Evolutionary conservation across 2,888 invertebrate species (phyloP).

Genomic region (Microchrysa polita): DNA sequence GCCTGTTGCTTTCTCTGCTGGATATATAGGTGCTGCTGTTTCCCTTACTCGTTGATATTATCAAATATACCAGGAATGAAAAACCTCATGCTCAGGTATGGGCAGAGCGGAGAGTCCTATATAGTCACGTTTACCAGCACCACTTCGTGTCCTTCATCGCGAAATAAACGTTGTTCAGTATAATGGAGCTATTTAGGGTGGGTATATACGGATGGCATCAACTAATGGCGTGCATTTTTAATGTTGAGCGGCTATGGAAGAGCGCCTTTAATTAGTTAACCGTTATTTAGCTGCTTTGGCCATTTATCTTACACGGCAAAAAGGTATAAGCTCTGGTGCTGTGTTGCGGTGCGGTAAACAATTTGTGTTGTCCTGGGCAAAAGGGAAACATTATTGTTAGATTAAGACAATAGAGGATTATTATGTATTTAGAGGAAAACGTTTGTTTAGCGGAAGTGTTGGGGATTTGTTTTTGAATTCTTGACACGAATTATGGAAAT

Average conservation of each 20-base stretch:
- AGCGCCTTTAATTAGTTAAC: slow-evolving; percentile 21
- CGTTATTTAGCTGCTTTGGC: slow-evolving; percentile 21
- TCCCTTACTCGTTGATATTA: neutral
- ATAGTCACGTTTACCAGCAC: too few species aligned
- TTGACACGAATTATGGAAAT: too few species aligned
- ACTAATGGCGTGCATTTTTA: slow-evolving; percentile 31
- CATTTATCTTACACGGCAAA: slow-evolving; percentile 5
- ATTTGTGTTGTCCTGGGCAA: too few species aligned
- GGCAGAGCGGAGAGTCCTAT: too few species aligned
- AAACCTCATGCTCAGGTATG: neutral
- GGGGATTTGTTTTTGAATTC: too few species aligned
- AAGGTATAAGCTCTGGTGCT: neutral
- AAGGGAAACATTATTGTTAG: too few species aligned
- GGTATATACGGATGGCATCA: slow-evolving; percentile 1
- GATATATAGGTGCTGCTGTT: neutral
- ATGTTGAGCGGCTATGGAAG: neutral
- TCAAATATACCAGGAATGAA: neutral
- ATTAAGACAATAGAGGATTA: too few species aligned
- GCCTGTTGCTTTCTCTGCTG: slow-evolving; percentile 23
- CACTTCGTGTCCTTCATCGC: neutral
- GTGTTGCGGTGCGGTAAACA: too few species aligned
- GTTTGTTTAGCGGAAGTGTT: too few species aligned
- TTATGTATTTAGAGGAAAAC: too few species aligned
- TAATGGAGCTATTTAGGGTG: slow-evolving; percentile 18
- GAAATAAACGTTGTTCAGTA: neutral